phyloP scores from a whole-genome alignment of 2,888 invertebrate genomes.

The Eremobia ochroleuca region DNA sequence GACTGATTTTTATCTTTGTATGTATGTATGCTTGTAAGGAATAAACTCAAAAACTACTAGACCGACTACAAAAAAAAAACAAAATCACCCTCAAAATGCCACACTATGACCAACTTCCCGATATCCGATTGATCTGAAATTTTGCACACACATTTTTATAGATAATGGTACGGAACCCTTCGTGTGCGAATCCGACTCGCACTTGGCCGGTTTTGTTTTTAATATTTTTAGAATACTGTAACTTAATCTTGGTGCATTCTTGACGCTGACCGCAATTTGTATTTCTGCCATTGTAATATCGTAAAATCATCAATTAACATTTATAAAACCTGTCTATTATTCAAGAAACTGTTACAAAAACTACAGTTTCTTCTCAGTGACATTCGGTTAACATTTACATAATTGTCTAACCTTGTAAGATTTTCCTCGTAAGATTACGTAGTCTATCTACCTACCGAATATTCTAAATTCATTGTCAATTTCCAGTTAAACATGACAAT shows the following conservation, averaged over 20 bases:
- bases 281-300: background rate
- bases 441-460: background rate
- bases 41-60: too few relatives aligned
- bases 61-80: too few relatives aligned
- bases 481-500: slow-evolving; percentile 15
- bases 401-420: slow-evolving; percentile 35
- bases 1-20: too few relatives aligned
- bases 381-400: slow-evolving; percentile 19
- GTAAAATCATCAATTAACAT: background rate
- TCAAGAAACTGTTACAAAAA: slow-evolving; percentile 27
- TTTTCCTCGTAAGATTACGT: slow-evolving; percentile 40
- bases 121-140: too few relatives aligned
- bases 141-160: too few relatives aligned
- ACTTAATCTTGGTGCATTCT: background rate
- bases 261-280: background rate
- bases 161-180: too few relatives aligned
- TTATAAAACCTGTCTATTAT: slow-evolving; percentile 18
- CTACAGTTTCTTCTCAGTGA: slow-evolving; percentile 15
- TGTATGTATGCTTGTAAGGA: too few relatives aligned
- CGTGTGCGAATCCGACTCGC: too few relatives aligned
- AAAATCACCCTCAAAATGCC: too few relatives aligned
- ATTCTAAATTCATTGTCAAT: slow-evolving; percentile 3
- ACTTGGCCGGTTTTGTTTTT: too few relatives aligned
- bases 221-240: background rate
- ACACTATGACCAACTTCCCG: too few relatives aligned